Conservation (phyloP, 2,113 vertebrate species). For the Cavia porcellus region DNA sequence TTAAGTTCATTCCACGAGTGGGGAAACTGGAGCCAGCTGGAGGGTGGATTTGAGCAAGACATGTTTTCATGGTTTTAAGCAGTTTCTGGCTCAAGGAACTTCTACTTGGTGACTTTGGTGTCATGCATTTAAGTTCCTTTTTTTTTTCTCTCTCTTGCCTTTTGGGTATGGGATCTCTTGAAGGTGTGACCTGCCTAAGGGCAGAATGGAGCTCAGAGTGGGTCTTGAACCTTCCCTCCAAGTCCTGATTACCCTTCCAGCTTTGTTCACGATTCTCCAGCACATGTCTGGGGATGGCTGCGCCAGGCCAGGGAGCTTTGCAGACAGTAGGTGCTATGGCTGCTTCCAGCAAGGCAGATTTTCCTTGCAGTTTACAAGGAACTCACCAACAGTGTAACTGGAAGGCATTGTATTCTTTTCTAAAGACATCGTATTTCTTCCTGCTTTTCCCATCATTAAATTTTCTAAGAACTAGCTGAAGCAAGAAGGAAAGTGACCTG, state of each 20-base stretch:
- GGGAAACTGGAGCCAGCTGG: neutral
- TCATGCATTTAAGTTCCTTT: neutral
- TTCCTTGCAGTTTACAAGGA: neutral
- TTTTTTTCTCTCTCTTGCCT: neutral
- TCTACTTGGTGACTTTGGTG: neutral
- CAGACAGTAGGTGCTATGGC: neutral
- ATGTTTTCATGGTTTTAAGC: neutral
- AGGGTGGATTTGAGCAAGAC: neutral
- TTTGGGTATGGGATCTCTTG: neutral
- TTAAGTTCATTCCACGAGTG: neutral
- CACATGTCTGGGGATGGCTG: too few relatives aligned
- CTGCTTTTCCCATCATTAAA: neutral
- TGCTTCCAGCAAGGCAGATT: neutral
- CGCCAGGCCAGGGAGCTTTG: neutral
- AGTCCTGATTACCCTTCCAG: neutral
- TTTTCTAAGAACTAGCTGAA: constrained; percentile 49
- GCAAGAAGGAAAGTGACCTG: neutral
- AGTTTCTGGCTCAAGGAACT: neutral
- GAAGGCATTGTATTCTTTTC: neutral
- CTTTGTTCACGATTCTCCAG: neutral
- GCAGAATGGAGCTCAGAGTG: neutral
- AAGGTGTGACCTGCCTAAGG: neutral
- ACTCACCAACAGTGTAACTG: neutral
- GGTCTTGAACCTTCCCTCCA: neutral
- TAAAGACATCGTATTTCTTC: neutral